phyloP scores from a whole-genome alignment of 2,113 vertebrate species.

The Mirza zaza region DNA sequence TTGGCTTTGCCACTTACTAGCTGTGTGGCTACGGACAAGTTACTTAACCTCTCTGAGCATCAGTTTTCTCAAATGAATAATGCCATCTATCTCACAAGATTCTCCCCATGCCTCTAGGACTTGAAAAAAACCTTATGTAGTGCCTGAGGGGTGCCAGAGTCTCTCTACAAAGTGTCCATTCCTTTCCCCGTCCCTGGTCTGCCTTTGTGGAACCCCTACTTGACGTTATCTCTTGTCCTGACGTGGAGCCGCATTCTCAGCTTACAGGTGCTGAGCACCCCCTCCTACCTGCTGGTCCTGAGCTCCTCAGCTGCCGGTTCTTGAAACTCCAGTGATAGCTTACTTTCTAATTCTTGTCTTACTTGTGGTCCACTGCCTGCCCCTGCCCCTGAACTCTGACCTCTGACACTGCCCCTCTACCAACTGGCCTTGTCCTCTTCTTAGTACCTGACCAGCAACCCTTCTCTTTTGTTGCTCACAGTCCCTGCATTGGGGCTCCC shows the following conservation, averaged over 20 bases:
- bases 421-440: not conserved
- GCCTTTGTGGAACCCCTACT: not conserved
- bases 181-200: not conserved
- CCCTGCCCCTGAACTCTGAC: not conserved
- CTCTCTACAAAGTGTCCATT: not conserved
- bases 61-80: not conserved
- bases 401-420: not conserved
- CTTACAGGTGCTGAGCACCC: not conserved
- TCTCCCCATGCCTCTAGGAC: not conserved
- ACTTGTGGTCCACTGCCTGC: rapidly evolving
- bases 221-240: not conserved
- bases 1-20: not conserved
- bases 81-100: not conserved
- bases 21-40: not conserved
- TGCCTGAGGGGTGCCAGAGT: too few species aligned
- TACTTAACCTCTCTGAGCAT: not conserved
- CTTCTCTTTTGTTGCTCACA: not conserved
- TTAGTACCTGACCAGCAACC: not conserved
- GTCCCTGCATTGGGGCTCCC: not conserved
- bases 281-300: not conserved
- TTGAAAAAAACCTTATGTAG: not conserved
- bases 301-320: not conserved
- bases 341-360: not conserved
- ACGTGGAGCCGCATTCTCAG: not conserved
- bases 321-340: not conserved